Conservation (phyloP, 1,140 invertebrate species). For the Hycleus phaleratus region DNA sequence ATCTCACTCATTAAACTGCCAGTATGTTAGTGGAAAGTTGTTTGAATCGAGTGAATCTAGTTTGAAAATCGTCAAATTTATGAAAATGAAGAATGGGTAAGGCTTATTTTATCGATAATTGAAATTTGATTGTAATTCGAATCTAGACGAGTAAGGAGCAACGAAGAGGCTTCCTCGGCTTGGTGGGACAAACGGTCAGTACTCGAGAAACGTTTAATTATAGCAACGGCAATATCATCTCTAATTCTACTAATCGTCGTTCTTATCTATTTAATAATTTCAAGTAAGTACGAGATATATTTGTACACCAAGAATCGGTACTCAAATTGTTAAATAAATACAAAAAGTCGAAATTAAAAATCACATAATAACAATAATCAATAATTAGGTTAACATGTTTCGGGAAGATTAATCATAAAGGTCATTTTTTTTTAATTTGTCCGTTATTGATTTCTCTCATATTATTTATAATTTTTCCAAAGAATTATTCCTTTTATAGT, state of each 20-base stretch:
- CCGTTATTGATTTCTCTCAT: too few species aligned
- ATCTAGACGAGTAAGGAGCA: too few species aligned
- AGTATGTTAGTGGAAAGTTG: constrained; percentile 1
- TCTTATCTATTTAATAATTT: constrained; percentile 4
- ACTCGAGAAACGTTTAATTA: neutral
- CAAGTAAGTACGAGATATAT: constrained; percentile 2
- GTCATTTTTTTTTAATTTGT: too few species aligned
- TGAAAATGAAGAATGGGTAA: constrained; percentile 11
- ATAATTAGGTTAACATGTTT: too few species aligned
- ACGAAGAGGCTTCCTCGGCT: too few species aligned
- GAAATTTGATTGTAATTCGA: neutral
- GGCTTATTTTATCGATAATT: neutral
- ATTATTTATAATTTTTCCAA: too few species aligned
- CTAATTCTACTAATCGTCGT: neutral
- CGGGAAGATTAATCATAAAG: too few species aligned
- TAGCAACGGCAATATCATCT: neutral
- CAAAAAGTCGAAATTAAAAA: too few species aligned
- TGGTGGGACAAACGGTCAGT: constrained; percentile 8
- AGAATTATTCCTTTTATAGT: too few species aligned
- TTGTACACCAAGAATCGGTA: too few species aligned
- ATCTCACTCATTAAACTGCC: neutral
- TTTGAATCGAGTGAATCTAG: neutral
- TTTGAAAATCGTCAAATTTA: neutral
- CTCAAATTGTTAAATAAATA: too few species aligned
- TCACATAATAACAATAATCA: too few species aligned